Base-by-base conservation (phyloP, 1,140 invertebrate species). In the Bombus confusus region DNA sequence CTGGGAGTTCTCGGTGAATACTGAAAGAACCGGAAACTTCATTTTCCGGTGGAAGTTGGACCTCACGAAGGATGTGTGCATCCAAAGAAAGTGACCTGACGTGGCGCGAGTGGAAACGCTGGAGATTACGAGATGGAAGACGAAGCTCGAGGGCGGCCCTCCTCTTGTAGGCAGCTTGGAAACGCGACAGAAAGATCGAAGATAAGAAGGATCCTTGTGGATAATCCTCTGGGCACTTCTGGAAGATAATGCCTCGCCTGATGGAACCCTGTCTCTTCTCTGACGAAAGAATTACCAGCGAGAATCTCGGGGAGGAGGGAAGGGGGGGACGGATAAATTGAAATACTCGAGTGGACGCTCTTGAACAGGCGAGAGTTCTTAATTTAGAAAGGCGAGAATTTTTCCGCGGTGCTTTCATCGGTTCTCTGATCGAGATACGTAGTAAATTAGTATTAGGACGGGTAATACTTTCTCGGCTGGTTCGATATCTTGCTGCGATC, bases 111-210 rank as follows among this genome's bases (percentile, higher is more conserved):
- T 66, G 28, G 13, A n/a, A 69, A 72, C 37, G 25, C n/a, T 34
- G 28, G 25, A 74, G 64, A 80, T 69, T 69, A 62, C 52, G 80
- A 81, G 31, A 47, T 15, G 71, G 5, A 64, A 64, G 31, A 25
- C 25, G 80, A 13, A 39, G 12, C 25, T 15, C 6, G 28, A 39
- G 5, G 39, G 13, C 2, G 34, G 28, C 12, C 22, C 12, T 25
- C 37, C 15, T 31, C 39, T 37, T 43, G 69, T 18, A 34, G 71
- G 57, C 8, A 31, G 10, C 43, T 43, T 28, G 76, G 52, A 75
- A 59, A 31, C 18, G 80, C 62, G 39, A 77, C 72, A 52, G 62
- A 72, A 37, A 86, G 73, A 83, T 86, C 80, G 80, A 83, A 83
- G 80, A 62, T 82, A 83, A 76, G 66, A 73, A 74, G 78, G 83